These are phyloP conservation scores for Drosophila prolongata DNA, from an alignment of 2,888 invertebrate genomes.

Conservation along the genomic window DNA sequence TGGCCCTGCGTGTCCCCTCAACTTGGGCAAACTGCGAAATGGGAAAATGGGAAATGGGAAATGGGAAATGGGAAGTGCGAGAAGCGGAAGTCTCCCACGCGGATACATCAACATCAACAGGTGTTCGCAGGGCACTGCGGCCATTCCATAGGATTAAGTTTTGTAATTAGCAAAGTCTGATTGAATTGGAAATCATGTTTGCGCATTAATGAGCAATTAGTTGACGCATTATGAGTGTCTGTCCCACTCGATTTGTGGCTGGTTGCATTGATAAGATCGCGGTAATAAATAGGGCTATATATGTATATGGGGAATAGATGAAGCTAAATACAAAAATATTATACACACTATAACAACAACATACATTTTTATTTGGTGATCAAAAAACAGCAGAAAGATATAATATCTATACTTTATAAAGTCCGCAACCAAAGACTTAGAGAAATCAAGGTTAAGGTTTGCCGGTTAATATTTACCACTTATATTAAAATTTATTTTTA, in stretches of 20 bases:
- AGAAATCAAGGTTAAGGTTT: no score
- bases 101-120: conserved; percentile 18
- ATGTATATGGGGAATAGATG: no score
- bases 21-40: neutral
- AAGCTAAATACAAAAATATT: no score
- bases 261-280: conserved; percentile 17
- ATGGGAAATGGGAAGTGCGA: neutral
- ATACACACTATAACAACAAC: no score
- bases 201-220: conserved; percentile 47
- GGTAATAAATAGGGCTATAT: neutral
- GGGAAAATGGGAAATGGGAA: neutral
- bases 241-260: conserved; percentile 1
- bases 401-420: no score
- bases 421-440: no score
- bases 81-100: conserved; percentile 19
- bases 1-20: conserved; percentile 5
- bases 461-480: no score
- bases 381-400: no score
- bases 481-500: no score
- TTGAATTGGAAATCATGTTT: conserved; percentile 38
- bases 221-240: conserved; percentile 29
- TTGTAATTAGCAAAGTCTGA: conserved; percentile 42
- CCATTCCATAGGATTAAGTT: conserved; percentile 39
- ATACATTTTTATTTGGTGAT: no score
- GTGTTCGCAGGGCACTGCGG: conserved; percentile 2